A percentile compares a stretch with the other conserved stretches of the same genome.
Conservation (phyloP, 2,113 vertebrate genomes). For the Dipodomys ordii region DNA sequence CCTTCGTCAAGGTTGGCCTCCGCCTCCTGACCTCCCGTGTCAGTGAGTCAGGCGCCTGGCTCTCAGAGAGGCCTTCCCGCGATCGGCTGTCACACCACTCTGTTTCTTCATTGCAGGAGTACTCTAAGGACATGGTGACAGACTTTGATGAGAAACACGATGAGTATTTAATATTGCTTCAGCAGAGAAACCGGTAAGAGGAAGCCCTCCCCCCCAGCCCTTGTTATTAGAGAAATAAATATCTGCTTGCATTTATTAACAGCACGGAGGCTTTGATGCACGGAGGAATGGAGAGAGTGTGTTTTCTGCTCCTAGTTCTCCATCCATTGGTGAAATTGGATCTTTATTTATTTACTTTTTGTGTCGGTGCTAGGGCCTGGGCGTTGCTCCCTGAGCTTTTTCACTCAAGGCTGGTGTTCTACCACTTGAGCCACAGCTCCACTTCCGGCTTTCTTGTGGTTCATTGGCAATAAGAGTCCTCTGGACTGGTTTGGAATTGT, state of each 20-base stretch:
- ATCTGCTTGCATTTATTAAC: neutral
- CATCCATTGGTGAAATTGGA: constrained; percentile 3
- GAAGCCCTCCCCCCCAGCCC: neutral
- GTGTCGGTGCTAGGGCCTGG: too few species aligned
- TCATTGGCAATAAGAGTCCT: too few species aligned
- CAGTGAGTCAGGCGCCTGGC: too few species aligned
- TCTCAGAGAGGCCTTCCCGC: neutral
- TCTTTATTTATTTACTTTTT: neutral
- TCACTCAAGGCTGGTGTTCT: too few species aligned
- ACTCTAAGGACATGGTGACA: constrained; percentile 87
- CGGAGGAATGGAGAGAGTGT: neutral
- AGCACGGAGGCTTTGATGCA: neutral
- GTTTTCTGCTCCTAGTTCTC: constrained; percentile 7
- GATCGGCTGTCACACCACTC: constrained; percentile 31
- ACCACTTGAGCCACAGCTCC: too few species aligned
- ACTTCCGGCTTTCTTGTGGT: too few species aligned
- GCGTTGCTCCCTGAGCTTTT: too few species aligned
- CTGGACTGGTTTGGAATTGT: too few species aligned
- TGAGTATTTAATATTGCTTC: constrained; percentile 96
- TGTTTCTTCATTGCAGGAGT: constrained; percentile 84
- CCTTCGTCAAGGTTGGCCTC: neutral
- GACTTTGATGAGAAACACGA: constrained; percentile 94
- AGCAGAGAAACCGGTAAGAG: constrained; percentile 95
- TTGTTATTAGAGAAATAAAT: neutral
- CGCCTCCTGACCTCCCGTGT: neutral